Base-by-base conservation (phyloP, 1,140 invertebrate genomes). In the Epicauta chinensis region DNA sequence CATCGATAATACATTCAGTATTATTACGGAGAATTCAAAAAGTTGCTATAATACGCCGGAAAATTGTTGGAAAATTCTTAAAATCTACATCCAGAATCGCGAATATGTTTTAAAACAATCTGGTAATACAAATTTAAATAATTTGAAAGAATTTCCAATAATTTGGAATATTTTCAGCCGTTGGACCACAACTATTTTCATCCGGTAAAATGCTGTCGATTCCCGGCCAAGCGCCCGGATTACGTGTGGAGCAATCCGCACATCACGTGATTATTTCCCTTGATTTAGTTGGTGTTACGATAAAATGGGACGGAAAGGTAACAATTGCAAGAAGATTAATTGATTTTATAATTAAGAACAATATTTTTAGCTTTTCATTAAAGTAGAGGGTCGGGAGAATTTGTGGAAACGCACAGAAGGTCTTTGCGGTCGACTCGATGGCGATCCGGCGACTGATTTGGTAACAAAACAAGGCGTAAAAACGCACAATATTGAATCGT, bases 321-420 rank as follows among this genome's bases (percentile, higher is more conserved):
- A 5, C 4, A 23, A 23, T 23, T 23, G 7, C 23, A 2, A 3
- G 23, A 23, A 23, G n/a, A 23, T 23, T 23, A 23, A 5, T 23
- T 7, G 23, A 23, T 23, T 23, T 23, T 23, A 23, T 2, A 23
- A 23, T 23, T 23, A 5, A 7, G 7, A 5, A 23, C 4, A 23
- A 5, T 23, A 23, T n/a, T n/a, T n/a, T n/a, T 7, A 23, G 53
- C 59, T 64, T 48, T 31, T 68, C 12, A 51, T 69, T 6, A 58
- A 64, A 47, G 46, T 64, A n/a, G 53, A 61, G 41, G 55, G 51
- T 79, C 75, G 78, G 2, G 79, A 83, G 29, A 76, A 75, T 16
- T 65, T 89, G 31, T 91, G 86, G 83, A 87, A 87, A 64, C 81
- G 81, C 58, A 87, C 87, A 0, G 77, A 79, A 53, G 91, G 91